Conservation (phyloP, 2,888 invertebrate genomes). For the Arge pagana region DNA sequence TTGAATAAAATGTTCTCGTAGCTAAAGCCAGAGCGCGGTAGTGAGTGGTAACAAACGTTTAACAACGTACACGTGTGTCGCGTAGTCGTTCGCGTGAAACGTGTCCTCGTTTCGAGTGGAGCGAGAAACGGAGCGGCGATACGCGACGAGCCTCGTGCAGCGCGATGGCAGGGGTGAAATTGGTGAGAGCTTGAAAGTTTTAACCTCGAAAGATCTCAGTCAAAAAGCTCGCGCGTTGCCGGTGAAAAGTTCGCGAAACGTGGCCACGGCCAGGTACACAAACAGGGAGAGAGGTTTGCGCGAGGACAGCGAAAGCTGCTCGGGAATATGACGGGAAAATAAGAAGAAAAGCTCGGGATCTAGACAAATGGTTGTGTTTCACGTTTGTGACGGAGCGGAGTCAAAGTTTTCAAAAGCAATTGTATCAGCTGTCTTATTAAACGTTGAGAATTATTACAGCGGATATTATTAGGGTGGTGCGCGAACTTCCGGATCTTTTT, state of each 20-base stretch:
- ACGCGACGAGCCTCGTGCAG: too few relatives aligned
- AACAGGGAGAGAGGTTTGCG: slow-evolving; percentile 13
- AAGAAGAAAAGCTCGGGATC: slow-evolving; percentile 10
- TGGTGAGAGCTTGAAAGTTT: too few relatives aligned
- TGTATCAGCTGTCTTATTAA: slow-evolving; percentile 7
- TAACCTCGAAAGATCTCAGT: too few relatives aligned
- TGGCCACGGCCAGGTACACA: slow-evolving; percentile 2
- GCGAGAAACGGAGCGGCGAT: too few relatives aligned
- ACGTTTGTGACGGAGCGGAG: too few relatives aligned
- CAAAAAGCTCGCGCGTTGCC: too few relatives aligned
- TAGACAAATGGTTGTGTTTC: slow-evolving; percentile 16
- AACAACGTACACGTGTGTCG: slow-evolving; percentile 18
- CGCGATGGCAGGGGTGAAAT: background rate
- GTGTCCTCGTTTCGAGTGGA: background rate
- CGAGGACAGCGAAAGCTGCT: slow-evolving; percentile 6
- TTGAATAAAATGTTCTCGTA: slow-evolving; percentile 19
- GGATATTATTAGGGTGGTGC: too few relatives aligned
- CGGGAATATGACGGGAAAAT: slow-evolving; percentile 15
- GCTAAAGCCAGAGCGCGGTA: slow-evolving; percentile 2
- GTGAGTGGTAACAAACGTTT: slow-evolving; percentile 21
- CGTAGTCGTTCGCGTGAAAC: slow-evolving; percentile 7
- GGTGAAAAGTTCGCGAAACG: too few relatives aligned
- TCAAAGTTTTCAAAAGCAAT: too few relatives aligned
- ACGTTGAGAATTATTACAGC: slow-evolving; percentile 6
- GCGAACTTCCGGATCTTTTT: too few relatives aligned